Percentiles rank a stretch among this genome's conserved stretches.
Evolutionary conservation across 2,797 vertebrate species (phyloP).

Genomic region (Centropyge bicolor): DNA sequence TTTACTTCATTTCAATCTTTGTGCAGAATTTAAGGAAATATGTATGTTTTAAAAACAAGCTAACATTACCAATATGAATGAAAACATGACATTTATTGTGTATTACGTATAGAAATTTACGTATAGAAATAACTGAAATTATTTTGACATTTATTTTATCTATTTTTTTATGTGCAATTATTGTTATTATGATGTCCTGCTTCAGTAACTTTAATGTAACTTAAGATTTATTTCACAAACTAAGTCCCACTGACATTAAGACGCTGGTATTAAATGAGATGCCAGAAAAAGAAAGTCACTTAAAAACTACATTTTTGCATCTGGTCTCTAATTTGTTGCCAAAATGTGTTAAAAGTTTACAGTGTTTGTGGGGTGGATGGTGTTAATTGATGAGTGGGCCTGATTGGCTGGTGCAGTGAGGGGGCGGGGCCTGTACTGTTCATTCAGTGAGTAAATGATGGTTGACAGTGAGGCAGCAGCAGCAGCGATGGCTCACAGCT

Average conservation of each 20-base stretch:
- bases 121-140: too few species aligned
- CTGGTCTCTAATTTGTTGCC: neutral
- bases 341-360: neutral
- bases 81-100: neutral
- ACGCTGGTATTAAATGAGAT: too few species aligned
- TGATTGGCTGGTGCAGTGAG: constrained; percentile 38
- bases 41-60: too few species aligned
- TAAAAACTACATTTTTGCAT: neutral
- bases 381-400: constrained; percentile 41
- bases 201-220: neutral
- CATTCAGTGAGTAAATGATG: constrained; percentile 8
- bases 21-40: neutral
- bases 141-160: neutral
- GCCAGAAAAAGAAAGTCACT: too few species aligned
- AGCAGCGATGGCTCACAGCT: constrained; percentile 63
- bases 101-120: too few species aligned
- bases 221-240: too few species aligned
- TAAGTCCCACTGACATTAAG: neutral
- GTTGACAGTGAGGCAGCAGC: constrained; percentile 47
- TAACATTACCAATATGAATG: neutral
- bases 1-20: neutral
- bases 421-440: constrained; percentile 38
- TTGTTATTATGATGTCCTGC: neutral
- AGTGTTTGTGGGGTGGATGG: neutral
- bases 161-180: neutral